Evolutionary conservation across 1,140 invertebrate species (phyloP).

Genomic region (Magallana ariakensis): DNA sequence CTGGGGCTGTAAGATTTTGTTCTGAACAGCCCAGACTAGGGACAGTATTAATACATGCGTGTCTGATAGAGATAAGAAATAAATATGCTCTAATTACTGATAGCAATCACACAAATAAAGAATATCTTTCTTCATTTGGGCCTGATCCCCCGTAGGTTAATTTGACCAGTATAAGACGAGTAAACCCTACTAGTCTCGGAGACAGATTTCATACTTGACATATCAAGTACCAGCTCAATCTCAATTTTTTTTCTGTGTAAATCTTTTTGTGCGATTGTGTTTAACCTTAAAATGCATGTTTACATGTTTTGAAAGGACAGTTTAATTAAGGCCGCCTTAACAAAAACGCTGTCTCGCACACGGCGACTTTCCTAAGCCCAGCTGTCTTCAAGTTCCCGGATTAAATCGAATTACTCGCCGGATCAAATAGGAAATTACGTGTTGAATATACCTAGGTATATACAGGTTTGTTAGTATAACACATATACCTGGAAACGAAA

Average conservation of each 20-base stretch:
- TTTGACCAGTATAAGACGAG: conserved; percentile 26
- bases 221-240: conserved; percentile 27
- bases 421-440: conserved; percentile 6
- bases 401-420: conserved; percentile 30
- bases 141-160: conserved; percentile 26
- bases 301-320: conserved; percentile 10
- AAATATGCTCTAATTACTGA: conserved; percentile 2
- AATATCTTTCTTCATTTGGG: conserved; percentile 17
- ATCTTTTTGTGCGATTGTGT: conserved; percentile 16
- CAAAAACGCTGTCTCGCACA: conserved; percentile 32
- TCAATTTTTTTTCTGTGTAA: neutral
- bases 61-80: conserved; percentile 14
- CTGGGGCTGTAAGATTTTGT: neutral
- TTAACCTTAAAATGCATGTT: conserved; percentile 37
- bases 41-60: neutral
- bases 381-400: neutral
- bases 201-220: conserved; percentile 27
- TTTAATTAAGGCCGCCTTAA: conserved; percentile 32
- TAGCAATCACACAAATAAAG: conserved; percentile 23
- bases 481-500: too few relatives aligned
- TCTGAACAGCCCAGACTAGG: neutral
- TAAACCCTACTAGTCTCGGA: neutral
- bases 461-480: neutral
- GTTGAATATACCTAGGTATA: neutral
- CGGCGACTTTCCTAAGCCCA: conserved; percentile 26